A percentile compares a stretch with the other conserved stretches of the same genome.
Evolutionary conservation across 1,140 invertebrate genomes (phyloP).

Genomic region (Ctenoplectra terminalis): DNA sequence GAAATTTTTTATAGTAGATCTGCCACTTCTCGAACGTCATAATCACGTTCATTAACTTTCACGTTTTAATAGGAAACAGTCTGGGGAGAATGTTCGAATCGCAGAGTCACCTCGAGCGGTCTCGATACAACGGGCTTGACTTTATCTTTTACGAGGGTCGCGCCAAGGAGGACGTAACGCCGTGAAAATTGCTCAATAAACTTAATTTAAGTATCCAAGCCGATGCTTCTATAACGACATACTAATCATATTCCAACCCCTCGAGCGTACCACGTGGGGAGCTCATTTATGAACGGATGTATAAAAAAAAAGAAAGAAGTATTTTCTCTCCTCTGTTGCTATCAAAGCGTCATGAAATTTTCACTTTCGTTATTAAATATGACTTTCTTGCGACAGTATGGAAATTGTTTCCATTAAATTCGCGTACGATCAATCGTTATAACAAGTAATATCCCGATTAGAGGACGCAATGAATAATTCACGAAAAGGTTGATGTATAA

Average conservation of each 20-base stretch:
- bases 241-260: slow-evolving; percentile 73
- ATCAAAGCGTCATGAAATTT: slow-evolving; percentile 17
- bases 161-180: slow-evolving; percentile 62
- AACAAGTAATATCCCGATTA: slow-evolving; percentile 16
- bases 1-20: slow-evolving; percentile 28
- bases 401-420: neutral
- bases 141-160: slow-evolving; percentile 67
- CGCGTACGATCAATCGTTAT: neutral
- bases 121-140: slow-evolving; percentile 54
- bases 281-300: slow-evolving; percentile 52
- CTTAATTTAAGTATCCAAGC: slow-evolving; percentile 72
- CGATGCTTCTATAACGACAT: slow-evolving; percentile 68
- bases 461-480: slow-evolving; percentile 56
- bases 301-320: slow-evolving; percentile 33
- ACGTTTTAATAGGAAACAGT: slow-evolving; percentile 31
- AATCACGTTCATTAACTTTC: slow-evolving; percentile 54
- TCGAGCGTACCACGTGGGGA: slow-evolving; percentile 28
- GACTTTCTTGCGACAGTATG: neutral
- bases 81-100: slow-evolving; percentile 6
- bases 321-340: neutral
- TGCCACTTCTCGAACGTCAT: slow-evolving; percentile 41
- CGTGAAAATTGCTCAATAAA: slow-evolving; percentile 76
- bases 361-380: slow-evolving; percentile 29
- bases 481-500: slow-evolving; percentile 68
- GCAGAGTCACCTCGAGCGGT: slow-evolving; percentile 11